Conservation (phyloP, 2,888 invertebrate genomes). For the Hartigia nigra region DNA sequence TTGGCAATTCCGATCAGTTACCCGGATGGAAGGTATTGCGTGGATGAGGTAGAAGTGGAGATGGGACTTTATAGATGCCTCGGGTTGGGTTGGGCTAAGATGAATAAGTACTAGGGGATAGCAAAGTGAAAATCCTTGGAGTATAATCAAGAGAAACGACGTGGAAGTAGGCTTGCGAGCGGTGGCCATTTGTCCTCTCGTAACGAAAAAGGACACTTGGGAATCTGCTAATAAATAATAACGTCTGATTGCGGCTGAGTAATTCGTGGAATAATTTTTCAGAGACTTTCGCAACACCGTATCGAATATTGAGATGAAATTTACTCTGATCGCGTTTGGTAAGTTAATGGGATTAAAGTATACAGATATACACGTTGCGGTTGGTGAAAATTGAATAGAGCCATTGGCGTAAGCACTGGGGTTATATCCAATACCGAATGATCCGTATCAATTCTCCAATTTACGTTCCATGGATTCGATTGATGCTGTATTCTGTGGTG, state of each 20-base stretch:
- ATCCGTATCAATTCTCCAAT: neutral
- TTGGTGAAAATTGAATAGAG: neutral
- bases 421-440: neutral
- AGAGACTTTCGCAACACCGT: neutral
- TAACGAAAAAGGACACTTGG: neutral
- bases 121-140: neutral
- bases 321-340: neutral
- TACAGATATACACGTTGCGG: neutral
- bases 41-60: neutral
- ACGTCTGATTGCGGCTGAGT: neutral
- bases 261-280: neutral
- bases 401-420: neutral
- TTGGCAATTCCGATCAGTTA: constrained; percentile 11
- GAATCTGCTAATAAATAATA: neutral
- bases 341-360: neutral
- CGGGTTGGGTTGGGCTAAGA: neutral
- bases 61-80: neutral
- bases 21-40: neutral
- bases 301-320: neutral
- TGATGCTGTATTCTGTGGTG: neutral
- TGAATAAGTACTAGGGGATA: neutral
- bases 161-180: neutral
- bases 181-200: neutral
- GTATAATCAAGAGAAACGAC: neutral
- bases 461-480: neutral